A percentile compares a stretch with the other conserved stretches of the same genome.
phyloP scores from a whole-genome alignment of 2,888 invertebrate species.

The Boloria euphrosyne region DNA sequence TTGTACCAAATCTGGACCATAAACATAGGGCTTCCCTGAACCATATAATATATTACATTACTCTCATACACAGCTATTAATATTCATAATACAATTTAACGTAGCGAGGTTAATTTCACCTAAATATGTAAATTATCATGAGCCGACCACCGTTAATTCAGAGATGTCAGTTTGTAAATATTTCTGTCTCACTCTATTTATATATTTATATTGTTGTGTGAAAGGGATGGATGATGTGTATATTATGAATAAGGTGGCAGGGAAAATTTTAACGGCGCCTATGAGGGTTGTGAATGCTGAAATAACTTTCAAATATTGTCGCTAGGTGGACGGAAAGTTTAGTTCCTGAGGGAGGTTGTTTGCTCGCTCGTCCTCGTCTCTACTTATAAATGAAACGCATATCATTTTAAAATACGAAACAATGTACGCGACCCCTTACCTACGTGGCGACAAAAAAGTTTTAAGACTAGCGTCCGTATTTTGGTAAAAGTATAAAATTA shows the following conservation, averaged over 20 bases:
- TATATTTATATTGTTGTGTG: slow-evolving; percentile 39
- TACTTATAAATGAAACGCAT: slow-evolving; percentile 80
- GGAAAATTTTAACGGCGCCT: slow-evolving; percentile 83
- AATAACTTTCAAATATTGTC: slow-evolving; percentile 84
- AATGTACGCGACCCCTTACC: slow-evolving; percentile 51
- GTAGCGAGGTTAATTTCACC: slow-evolving; percentile 81
- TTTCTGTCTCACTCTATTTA: slow-evolving; percentile 53
- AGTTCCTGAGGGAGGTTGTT: slow-evolving; percentile 75
- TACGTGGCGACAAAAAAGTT: not conserved
- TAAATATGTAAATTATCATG: slow-evolving; percentile 84
- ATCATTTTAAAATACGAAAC: slow-evolving; percentile 70
- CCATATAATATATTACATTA: slow-evolving; percentile 67
- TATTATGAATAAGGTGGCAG: slow-evolving; percentile 80
- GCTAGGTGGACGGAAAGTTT: slow-evolving; percentile 82
- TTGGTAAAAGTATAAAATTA: too few species aligned
- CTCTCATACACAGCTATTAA: slow-evolving; percentile 72
- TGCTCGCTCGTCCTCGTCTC: slow-evolving; percentile 69
- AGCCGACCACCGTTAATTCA: slow-evolving; percentile 81
- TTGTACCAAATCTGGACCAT: slow-evolving; percentile 63
- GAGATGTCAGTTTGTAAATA: slow-evolving; percentile 79
- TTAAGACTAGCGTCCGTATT: not conserved
- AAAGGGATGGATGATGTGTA: slow-evolving; percentile 58
- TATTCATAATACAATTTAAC: slow-evolving; percentile 83
- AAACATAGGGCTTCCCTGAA: slow-evolving; percentile 59
- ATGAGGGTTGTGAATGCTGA: slow-evolving; percentile 82